phyloP scores from a whole-genome alignment of 1,140 invertebrate species.

The Neelides sp. region DNA sequence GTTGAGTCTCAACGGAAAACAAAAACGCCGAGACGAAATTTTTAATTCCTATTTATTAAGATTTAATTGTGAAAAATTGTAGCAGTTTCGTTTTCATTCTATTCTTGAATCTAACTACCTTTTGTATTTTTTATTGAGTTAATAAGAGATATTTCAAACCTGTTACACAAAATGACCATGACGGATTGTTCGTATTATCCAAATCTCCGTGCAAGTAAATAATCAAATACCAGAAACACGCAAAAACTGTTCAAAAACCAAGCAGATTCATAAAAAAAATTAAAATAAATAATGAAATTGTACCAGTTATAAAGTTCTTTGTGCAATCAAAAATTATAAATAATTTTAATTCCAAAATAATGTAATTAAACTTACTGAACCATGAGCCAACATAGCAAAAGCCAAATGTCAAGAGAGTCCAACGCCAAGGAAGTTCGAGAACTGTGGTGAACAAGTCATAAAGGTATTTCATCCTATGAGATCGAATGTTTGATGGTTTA shows the following conservation, averaged over 20 bases:
- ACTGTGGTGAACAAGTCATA: slow-evolving; percentile 7
- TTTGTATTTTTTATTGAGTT: too few relatives aligned
- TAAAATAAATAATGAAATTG: background rate
- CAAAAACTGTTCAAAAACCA: slow-evolving; percentile 17
- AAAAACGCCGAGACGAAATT: slow-evolving; percentile 16
- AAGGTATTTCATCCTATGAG: slow-evolving; percentile 5
- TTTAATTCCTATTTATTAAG: too few relatives aligned
- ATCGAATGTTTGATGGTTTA: slow-evolving; percentile 3
- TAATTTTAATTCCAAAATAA: background rate
- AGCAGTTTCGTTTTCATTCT: too few relatives aligned
- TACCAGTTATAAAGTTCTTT: background rate
- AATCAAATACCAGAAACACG: slow-evolving; percentile 13
- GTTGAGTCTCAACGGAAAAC: slow-evolving; percentile 18
- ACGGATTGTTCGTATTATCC: slow-evolving; percentile 2
- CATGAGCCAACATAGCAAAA: slow-evolving; percentile 16
- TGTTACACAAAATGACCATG: slow-evolving; percentile 16
- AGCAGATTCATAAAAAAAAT: background rate
- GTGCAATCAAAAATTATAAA: background rate
- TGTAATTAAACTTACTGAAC: slow-evolving; percentile 10
- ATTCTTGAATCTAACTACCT: too few relatives aligned
- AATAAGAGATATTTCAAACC: too few relatives aligned
- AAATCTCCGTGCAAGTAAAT: slow-evolving; percentile 12
- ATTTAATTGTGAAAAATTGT: too few relatives aligned
- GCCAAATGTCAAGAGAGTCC: slow-evolving; percentile 17
- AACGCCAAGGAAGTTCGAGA: slow-evolving; percentile 15